Conservation (phyloP, 1,140 invertebrate species). For the Drosophila yakuba region DNA sequence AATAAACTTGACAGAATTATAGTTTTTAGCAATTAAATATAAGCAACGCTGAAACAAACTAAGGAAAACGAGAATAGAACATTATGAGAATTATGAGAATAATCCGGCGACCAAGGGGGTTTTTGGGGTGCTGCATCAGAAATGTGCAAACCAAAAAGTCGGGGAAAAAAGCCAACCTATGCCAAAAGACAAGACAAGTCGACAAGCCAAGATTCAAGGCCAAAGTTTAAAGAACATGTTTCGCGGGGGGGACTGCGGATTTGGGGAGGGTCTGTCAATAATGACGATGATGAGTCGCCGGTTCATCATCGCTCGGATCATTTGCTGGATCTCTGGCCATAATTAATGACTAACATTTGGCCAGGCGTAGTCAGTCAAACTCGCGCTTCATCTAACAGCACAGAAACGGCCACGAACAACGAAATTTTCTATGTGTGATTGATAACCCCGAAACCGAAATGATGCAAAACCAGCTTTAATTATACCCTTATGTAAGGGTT, state of each 20-base stretch:
- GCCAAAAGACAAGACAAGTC: conserved; percentile 46
- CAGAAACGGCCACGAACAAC: conserved; percentile 24
- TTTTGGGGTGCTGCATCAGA: conserved; percentile 35
- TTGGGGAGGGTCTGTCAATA: conserved; percentile 63
- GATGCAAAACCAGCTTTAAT: conserved; percentile 70
- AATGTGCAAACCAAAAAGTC: conserved; percentile 50
- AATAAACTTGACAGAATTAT: conserved; percentile 82
- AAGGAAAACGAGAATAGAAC: conserved; percentile 47
- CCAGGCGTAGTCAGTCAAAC: conserved; percentile 81
- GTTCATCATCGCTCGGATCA: conserved; percentile 59
- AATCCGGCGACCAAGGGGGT: conserved; percentile 21
- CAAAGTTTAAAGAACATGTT: conserved; percentile 81
- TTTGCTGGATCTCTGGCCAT: conserved; percentile 62
- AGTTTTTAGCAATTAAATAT: conserved; percentile 82
- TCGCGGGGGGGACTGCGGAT: conserved; percentile 1
- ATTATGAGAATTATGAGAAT: conserved; percentile 58
- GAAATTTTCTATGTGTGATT: conserved; percentile 78
- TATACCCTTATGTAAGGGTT: conserved; percentile 10
- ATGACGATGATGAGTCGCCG: conserved; percentile 78
- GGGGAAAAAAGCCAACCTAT: conserved; percentile 13
- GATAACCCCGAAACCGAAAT: conserved; percentile 72
- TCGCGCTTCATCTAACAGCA: conserved; percentile 77
- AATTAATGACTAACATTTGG: conserved; percentile 83
- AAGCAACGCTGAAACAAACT: conserved; percentile 44
- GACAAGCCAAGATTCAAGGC: conserved; percentile 62